A percentile compares a stretch with the other conserved stretches of the same genome.
These are phyloP conservation scores for Clarias pachynema DNA, from an alignment of 2,797 vertebrate genomes.

Conservation along the genomic window DNA sequence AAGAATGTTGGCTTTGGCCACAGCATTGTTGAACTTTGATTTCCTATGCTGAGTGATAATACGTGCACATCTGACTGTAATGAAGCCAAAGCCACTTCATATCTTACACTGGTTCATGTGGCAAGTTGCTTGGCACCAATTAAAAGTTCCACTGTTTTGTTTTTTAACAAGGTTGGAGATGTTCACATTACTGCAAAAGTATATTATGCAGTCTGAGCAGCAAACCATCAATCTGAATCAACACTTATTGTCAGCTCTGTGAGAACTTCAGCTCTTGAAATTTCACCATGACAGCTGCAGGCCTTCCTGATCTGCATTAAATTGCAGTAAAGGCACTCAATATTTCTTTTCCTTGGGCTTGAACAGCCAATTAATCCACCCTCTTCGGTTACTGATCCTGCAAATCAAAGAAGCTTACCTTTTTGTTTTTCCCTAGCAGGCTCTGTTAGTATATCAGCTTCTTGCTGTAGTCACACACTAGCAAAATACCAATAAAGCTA, in stretches of 20 bases:
- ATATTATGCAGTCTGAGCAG: neutral
- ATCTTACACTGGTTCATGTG: neutral
- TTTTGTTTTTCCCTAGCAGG: neutral
- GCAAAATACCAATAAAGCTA: neutral
- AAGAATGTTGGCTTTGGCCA: neutral
- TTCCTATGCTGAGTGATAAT: neutral
- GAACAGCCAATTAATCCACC: slow-evolving; percentile 8
- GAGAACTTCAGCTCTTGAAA: neutral
- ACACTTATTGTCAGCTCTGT: too few relatives aligned
- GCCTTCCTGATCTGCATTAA: slow-evolving; percentile 4
- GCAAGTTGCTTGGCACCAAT: neutral
- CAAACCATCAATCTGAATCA: too few relatives aligned
- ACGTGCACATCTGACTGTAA: neutral
- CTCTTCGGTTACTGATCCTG: neutral
- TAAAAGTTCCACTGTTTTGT: neutral
- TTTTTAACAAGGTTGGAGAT: neutral
- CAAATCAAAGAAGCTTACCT: neutral
- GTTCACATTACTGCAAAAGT: too few relatives aligned
- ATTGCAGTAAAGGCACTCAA: slow-evolving; percentile 4
- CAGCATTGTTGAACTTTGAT: neutral
- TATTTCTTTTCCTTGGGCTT: slow-evolving; percentile 2
- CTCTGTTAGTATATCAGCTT: neutral
- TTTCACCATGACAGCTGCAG: neutral
- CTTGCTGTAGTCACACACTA: neutral
- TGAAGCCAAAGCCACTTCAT: neutral